Evolutionary conservation across 2,888 invertebrate genomes (phyloP), one percentile per base, ranked within the genome.

Genomic region (Acleris sparsana): DNA sequence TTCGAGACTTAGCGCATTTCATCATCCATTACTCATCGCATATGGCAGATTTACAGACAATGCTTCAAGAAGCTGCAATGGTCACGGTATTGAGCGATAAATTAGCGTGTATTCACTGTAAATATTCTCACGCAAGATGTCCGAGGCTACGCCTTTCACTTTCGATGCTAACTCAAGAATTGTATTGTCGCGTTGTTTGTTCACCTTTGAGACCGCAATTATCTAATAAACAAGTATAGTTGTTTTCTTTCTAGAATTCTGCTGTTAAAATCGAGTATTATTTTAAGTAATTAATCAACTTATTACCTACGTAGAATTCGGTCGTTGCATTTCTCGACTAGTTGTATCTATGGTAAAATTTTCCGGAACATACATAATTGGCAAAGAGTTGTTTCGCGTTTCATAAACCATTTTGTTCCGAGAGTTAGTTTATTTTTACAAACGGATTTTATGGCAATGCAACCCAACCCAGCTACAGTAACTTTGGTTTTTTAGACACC

Each of bases 101-200:
- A 11, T 51, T 52, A 17, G 65, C 61, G 29, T 66, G 17, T 59
- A 56, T 46, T 66, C 11, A 52, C 16, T 51, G 56, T 55, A 48
- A 61, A 67, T 63, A 63, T 70, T 70, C 70, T 64, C 70, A 70
- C 70, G 69, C 70, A 62, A 70, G 68, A 70, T 68, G 63, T 25
- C 53, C 70, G 70, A 69, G 70, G 70, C 67, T 64, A 64, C 51
- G 43, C 70, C 70, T 70, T 70, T 70, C 70, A 70, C 70, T 70
- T 70, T 70, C 69, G 62, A 61, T 62, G 62, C 22, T 46, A 29
- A 6, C 39, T 56, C 20, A 52, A 52, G 57, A 25, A 57, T 29
- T 57, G 57, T 57, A 25, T 57, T 43, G 55, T 46, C 57, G 33
- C 25, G 57, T 57, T 57, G 20, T 57, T 57, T 57, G 57, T 18